Evolutionary conservation across 2,797 vertebrate species (phyloP).

Genomic region (Poeciliopsis infans): DNA sequence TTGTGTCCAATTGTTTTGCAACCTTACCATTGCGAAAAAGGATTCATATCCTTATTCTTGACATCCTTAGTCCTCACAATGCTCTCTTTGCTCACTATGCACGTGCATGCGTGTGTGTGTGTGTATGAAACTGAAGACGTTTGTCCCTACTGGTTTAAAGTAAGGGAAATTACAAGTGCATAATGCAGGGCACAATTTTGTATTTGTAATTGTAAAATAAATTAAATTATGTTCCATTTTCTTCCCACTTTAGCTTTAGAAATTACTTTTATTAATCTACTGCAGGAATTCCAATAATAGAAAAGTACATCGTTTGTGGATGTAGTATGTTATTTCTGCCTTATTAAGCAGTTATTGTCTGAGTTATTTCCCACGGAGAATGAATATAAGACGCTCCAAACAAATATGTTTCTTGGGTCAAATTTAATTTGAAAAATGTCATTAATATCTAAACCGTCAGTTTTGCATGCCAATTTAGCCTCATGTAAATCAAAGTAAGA

Average conservation of each 20-base stretch:
- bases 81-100: too few relatives aligned
- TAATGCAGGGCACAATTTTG: too few relatives aligned
- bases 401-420: neutral
- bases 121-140: too few relatives aligned
- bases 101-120: too few relatives aligned
- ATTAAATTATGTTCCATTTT: neutral
- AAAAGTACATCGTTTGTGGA: neutral
- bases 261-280: neutral
- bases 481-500: neutral
- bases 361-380: neutral
- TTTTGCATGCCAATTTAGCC: neutral
- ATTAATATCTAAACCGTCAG: neutral
- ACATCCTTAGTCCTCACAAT: too few relatives aligned
- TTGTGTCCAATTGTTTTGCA: too few relatives aligned
- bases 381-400: neutral
- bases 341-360: neutral
- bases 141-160: too few relatives aligned
- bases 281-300: neutral
- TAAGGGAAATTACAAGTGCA: too few relatives aligned
- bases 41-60: too few relatives aligned
- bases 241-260: neutral
- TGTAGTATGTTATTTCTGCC: neutral
- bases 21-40: too few relatives aligned
- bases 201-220: neutral
- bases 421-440: neutral